A percentile compares a stretch with the other conserved stretches of the same genome.
Conservation (phyloP, 1,140 invertebrate species). For the Aphaenogaster floridana region DNA sequence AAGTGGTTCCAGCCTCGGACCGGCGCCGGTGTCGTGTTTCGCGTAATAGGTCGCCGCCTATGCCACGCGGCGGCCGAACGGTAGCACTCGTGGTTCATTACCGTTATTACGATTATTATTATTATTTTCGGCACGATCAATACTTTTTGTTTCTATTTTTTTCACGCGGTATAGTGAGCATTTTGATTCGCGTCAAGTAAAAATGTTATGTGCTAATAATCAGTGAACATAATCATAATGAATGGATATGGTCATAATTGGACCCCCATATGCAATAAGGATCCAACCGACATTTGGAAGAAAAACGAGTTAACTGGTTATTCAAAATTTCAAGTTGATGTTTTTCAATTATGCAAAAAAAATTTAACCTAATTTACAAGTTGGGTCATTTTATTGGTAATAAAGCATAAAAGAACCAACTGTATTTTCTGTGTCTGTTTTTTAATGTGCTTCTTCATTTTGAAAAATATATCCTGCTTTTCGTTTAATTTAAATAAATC, state of each 20-base stretch:
- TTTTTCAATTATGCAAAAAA: too few species aligned
- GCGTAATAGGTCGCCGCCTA: slow-evolving; percentile 82
- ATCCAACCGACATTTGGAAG: too few species aligned
- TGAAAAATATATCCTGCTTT: too few species aligned
- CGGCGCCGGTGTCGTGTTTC: slow-evolving; percentile 83
- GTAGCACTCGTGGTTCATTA: slow-evolving; percentile 76
- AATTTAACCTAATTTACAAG: too few species aligned
- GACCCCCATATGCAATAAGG: too few species aligned
- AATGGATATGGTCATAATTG: background rate
- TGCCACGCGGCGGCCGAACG: slow-evolving; percentile 74
- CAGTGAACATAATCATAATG: background rate
- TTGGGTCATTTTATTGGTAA: too few species aligned
- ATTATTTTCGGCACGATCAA: slow-evolving; percentile 51
- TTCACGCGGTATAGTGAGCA: background rate
- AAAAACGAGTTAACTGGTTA: too few species aligned
- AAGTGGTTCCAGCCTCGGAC: slow-evolving; percentile 79
- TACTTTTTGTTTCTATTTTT: slow-evolving; percentile 23
- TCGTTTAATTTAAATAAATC: too few species aligned
- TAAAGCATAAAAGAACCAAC: too few species aligned
- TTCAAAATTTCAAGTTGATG: too few species aligned
- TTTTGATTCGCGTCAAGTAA: background rate
- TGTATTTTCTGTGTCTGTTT: too few species aligned
- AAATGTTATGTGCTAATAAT: background rate
- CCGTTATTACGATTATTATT: slow-evolving; percentile 66
- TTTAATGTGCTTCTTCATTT: too few species aligned